A percentile compares a stretch with the other conserved stretches of the same genome.
Evolutionary conservation across 2,797 vertebrate species (phyloP).

Genomic region (Adrianichthys oophorus): DNA sequence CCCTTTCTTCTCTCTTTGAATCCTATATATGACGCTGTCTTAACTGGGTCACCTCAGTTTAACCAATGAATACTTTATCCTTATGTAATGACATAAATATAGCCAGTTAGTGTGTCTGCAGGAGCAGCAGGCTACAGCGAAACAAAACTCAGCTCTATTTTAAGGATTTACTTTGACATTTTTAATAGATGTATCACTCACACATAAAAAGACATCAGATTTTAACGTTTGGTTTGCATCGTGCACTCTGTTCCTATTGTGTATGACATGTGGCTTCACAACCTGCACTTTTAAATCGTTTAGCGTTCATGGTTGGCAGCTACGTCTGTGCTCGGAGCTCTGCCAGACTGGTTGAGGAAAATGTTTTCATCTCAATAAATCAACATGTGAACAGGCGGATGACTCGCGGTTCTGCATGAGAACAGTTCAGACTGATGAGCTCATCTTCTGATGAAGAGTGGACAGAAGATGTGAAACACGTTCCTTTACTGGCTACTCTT

Average conservation of each 20-base stretch:
- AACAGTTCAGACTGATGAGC: constrained; percentile 31
- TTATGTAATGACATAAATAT: constrained; percentile 70
- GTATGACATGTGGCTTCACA: constrained; percentile 30
- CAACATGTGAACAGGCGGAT: constrained; percentile 39
- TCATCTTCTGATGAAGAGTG: constrained; percentile 31
- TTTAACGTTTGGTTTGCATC: constrained; percentile 14
- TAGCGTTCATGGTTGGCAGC: constrained; percentile 26
- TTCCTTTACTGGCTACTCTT: constrained; percentile 23
- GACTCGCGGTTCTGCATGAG: constrained; percentile 29
- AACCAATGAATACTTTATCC: constrained; percentile 63
- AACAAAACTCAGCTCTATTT: constrained; percentile 33
- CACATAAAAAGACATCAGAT: constrained; percentile 1
- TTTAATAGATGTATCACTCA: constrained; percentile 1
- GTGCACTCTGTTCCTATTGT: constrained; percentile 26
- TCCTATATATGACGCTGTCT: constrained; percentile 51
- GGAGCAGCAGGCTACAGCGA: constrained; percentile 34
- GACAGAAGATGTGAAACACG: constrained; percentile 23
- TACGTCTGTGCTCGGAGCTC: constrained; percentile 8
- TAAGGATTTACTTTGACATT: constrained; percentile 14
- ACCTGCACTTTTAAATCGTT: constrained; percentile 30
- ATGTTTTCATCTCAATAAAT: constrained; percentile 47
- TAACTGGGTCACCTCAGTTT: constrained; percentile 63
- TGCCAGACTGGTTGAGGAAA: constrained; percentile 19
- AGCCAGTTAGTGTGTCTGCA: constrained; percentile 50
- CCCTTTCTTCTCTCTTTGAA: not conserved